Conservation (phyloP, 2,888 invertebrate species). For the Phyllotreta cruciferae region DNA sequence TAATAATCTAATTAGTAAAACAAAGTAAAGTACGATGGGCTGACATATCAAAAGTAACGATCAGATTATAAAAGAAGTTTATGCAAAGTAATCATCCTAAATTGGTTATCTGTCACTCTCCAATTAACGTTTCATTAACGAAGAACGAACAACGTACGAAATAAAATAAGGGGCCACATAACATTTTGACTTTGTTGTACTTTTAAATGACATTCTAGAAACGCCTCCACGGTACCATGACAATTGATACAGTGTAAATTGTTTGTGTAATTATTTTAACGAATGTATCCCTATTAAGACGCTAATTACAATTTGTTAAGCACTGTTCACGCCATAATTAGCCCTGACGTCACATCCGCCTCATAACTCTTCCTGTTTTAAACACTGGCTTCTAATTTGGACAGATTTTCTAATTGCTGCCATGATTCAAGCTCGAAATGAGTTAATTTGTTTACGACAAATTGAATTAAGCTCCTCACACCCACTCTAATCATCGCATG, state of each 20-base stretch:
- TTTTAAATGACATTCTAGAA: constrained; percentile 36
- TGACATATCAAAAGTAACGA: constrained; percentile 23
- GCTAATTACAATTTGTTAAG: constrained; percentile 61
- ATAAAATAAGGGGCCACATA: constrained; percentile 14
- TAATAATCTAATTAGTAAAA: constrained; percentile 29
- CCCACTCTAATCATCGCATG: constrained; percentile 26
- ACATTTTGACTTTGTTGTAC: constrained; percentile 27
- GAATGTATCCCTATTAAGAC: constrained; percentile 62
- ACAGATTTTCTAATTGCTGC: constrained; percentile 51
- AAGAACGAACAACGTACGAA: not conserved
- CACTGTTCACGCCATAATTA: constrained; percentile 60
- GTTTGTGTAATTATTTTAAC: constrained; percentile 60
- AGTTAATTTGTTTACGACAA: constrained; percentile 38
- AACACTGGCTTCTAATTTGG: constrained; percentile 51
- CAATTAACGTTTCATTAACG: constrained; percentile 20
- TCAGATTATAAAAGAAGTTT: constrained; percentile 27
- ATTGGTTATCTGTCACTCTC: constrained; percentile 50
- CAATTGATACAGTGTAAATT: constrained; percentile 58
- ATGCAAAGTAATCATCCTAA: constrained; percentile 49
- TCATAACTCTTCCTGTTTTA: constrained; percentile 55
- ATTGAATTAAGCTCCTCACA: constrained; percentile 38
- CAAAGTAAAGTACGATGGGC: constrained; percentile 21
- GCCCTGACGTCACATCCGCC: constrained; percentile 58
- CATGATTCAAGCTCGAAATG: constrained; percentile 40
- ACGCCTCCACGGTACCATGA: constrained; percentile 52